Percentiles rank a stretch among this genome's conserved stretches.
These are phyloP conservation scores for Drosophila ustulata DNA, from an alignment of 2,888 invertebrate species.

Conservation along the genomic window DNA sequence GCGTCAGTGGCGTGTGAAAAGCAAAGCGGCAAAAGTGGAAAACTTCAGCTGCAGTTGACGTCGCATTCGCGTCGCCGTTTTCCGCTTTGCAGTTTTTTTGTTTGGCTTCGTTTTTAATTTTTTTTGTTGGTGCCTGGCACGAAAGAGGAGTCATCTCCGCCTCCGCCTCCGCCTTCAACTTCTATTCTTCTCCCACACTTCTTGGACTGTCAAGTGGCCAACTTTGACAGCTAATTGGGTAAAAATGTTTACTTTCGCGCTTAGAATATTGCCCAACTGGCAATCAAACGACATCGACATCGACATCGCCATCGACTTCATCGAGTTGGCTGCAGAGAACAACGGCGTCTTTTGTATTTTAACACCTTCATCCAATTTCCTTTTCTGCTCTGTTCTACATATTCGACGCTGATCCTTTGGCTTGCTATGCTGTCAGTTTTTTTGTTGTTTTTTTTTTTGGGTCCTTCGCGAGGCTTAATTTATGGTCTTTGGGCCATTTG, in stretches of 20 bases:
- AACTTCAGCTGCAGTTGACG: slow-evolving; percentile 39
- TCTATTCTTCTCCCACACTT: neutral
- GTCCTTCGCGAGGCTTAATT: slow-evolving; percentile 68
- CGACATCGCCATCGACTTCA: slow-evolving; percentile 1
- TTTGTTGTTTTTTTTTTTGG: neutral
- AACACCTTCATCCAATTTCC: slow-evolving; percentile 84
- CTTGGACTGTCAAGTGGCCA: slow-evolving; percentile 50
- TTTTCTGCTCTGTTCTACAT: slow-evolving; percentile 56
- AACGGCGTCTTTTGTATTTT: slow-evolving; percentile 75
- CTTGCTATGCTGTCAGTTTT: slow-evolving; percentile 63
- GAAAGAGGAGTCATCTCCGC: neutral
- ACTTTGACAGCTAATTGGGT: slow-evolving; percentile 68
- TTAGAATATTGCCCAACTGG: slow-evolving; percentile 3
- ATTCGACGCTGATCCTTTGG: slow-evolving; percentile 65
- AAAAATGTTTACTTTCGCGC: slow-evolving; percentile 58
- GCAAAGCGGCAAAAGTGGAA: slow-evolving; percentile 27
- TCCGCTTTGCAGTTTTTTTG: slow-evolving; percentile 15
- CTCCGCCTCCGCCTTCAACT: neutral
- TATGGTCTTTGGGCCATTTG: slow-evolving; percentile 82
- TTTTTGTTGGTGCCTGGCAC: slow-evolving; percentile 31
- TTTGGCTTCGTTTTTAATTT: slow-evolving; percentile 3
- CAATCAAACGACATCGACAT: slow-evolving; percentile 24
- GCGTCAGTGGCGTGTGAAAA: slow-evolving; percentile 47
- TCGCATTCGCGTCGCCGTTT: slow-evolving; percentile 12
- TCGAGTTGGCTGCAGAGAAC: slow-evolving; percentile 17